phyloP scores from a whole-genome alignment of 2,113 vertebrate genomes.

The Sinosuthora webbiana region DNA sequence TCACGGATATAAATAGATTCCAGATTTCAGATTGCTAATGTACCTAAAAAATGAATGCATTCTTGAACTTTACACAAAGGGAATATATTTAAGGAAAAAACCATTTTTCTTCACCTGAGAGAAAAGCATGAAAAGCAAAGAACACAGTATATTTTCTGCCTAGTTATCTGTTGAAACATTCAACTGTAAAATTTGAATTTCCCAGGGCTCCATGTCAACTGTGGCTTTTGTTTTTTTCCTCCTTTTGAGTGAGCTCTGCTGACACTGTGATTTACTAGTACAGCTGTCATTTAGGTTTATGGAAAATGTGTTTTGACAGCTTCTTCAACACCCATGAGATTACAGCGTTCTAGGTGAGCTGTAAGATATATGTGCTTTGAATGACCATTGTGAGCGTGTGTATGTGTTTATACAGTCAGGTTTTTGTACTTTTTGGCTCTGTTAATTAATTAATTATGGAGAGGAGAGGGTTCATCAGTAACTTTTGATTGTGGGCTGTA shows the following conservation, averaged over 20 bases:
- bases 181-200: conserved; percentile 13
- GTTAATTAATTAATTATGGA: not conserved
- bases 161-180: not conserved
- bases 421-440: not conserved
- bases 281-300: not conserved
- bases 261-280: not conserved
- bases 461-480: not conserved
- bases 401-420: not conserved
- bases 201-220: not conserved
- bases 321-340: not conserved
- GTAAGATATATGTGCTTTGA: not conserved
- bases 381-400: not conserved
- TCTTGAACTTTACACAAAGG: not conserved
- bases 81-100: not conserved
- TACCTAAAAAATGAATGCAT: not conserved
- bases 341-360: not conserved
- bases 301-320: not conserved
- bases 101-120: not conserved
- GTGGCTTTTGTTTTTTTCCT: not conserved
- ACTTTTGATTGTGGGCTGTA: not conserved
- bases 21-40: not conserved
- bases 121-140: not conserved
- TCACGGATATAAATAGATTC: not conserved
- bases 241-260: not conserved
- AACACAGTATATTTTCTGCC: not conserved